Conservation (phyloP, 2,797 vertebrate species). For the Oryzias dopingdopingensis region DNA sequence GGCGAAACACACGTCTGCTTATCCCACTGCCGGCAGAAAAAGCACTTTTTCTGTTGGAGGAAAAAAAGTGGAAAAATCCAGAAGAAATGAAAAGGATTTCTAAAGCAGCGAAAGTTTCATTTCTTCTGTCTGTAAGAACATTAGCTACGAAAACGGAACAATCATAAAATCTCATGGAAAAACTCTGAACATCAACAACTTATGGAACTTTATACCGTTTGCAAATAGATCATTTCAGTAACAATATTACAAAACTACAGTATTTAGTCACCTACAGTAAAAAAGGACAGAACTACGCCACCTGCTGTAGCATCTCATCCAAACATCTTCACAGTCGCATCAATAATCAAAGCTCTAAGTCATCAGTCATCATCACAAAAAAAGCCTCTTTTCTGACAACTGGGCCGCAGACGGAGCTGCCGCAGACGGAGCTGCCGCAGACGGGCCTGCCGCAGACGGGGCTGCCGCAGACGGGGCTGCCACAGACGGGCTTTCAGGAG, state of each 20-base stretch:
- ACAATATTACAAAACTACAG: conserved; percentile 70
- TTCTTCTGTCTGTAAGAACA: conserved; percentile 28
- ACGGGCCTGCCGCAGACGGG: too few species aligned
- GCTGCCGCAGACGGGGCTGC: too few species aligned
- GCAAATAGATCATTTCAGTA: conserved; percentile 55
- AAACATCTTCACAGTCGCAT: conserved; percentile 41
- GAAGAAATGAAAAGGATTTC: conserved; percentile 25
- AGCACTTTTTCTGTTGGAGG: background rate
- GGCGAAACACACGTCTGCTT: too few species aligned
- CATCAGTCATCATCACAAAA: conserved; percentile 14
- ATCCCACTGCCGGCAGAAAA: too few species aligned
- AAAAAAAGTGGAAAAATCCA: conserved; percentile 7
- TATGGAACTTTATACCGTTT: conserved; percentile 63
- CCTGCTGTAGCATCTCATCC: conserved; percentile 69
- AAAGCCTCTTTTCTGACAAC: conserved; percentile 15
- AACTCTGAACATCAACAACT: conserved; percentile 66
- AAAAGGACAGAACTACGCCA: conserved; percentile 44
- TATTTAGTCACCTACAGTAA: conserved; percentile 63
- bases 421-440: too few species aligned
- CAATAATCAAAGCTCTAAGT: conserved; percentile 8
- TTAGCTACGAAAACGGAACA: conserved; percentile 48
- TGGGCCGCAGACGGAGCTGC: background rate
- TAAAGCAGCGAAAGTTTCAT: conserved; percentile 32
- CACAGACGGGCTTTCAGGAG: conserved; percentile 20
- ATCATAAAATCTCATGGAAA: conserved; percentile 45